Percentiles rank a stretch among this genome's conserved stretches.
These are phyloP conservation scores for Caenorhabditis sinica DNA, from an alignment of 2,888 invertebrate species.

Conservation along the genomic window DNA sequence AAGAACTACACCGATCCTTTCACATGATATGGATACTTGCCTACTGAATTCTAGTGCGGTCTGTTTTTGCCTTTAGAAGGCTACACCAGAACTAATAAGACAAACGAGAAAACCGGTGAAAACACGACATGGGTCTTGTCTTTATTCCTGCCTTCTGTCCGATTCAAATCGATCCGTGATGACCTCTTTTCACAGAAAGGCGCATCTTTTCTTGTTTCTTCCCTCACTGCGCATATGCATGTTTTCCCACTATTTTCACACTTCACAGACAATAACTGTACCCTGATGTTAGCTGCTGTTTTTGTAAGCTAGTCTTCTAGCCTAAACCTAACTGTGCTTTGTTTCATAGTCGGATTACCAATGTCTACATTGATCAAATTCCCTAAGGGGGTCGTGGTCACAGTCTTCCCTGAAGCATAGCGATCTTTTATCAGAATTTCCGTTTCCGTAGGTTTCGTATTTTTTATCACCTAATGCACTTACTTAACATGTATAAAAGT, in stretches of 20 bases:
- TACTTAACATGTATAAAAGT: conserved; percentile 45
- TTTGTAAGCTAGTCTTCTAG: neutral
- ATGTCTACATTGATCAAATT: conserved; percentile 8
- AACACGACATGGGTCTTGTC: conserved; percentile 25
- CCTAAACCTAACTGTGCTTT: conserved; percentile 5
- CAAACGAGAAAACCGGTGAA: conserved; percentile 31
- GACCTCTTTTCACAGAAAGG: conserved; percentile 54
- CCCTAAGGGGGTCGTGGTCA: neutral
- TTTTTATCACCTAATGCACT: conserved; percentile 52
- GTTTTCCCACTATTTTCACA: conserved; percentile 17
- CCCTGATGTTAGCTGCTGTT: conserved; percentile 31
- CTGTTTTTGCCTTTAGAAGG: conserved; percentile 1
- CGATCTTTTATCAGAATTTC: conserved; percentile 56
- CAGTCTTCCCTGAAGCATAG: conserved; percentile 38
- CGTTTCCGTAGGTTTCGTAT: conserved; percentile 51
- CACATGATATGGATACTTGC: conserved; percentile 34
- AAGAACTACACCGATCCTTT: conserved; percentile 19
- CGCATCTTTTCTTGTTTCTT: conserved; percentile 38
- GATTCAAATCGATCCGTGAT: conserved; percentile 63
- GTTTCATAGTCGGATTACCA: conserved; percentile 36
- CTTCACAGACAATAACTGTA: neutral
- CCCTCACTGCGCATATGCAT: conserved; percentile 22
- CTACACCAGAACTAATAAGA: conserved; percentile 38
- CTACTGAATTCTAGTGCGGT: conserved; percentile 8
- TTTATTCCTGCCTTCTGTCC: conserved; percentile 31